Conservation (phyloP, 1,140 invertebrate species). For the Philaenus spumarius region DNA sequence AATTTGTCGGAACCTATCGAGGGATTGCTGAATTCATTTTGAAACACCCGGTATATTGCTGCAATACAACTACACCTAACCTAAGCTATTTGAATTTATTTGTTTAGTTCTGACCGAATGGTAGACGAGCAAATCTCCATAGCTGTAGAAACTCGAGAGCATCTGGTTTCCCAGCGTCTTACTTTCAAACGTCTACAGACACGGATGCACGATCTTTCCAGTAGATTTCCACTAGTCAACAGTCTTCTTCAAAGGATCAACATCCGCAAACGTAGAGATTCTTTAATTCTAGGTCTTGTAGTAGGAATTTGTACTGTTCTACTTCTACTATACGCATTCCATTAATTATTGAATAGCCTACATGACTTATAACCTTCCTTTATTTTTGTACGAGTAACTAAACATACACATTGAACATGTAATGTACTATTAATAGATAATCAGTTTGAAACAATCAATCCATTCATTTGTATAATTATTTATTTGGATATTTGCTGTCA, state of each 20-base stretch:
- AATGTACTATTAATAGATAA: too few relatives aligned
- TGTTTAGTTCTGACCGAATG: slow-evolving; percentile 77
- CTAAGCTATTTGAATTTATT: too few relatives aligned
- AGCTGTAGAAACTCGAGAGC: slow-evolving; percentile 91
- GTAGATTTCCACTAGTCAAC: slow-evolving; percentile 81
- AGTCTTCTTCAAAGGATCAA: slow-evolving; percentile 91
- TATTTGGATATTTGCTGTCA: too few relatives aligned
- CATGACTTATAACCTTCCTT: too few relatives aligned
- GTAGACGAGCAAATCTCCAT: slow-evolving; percentile 96
- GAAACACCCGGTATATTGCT: too few relatives aligned
- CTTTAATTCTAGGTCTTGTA: slow-evolving; percentile 78
- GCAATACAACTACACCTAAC: too few relatives aligned
- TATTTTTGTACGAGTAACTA: too few relatives aligned
- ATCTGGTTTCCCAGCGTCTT: slow-evolving; percentile 78
- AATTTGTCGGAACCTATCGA: too few relatives aligned
- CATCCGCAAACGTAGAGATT: slow-evolving; percentile 84
- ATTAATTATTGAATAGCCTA: slow-evolving; percentile 17
- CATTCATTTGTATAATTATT: too few relatives aligned
- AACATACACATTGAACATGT: too few relatives aligned
- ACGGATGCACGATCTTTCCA: slow-evolving; percentile 86
- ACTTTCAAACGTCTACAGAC: slow-evolving; percentile 86
- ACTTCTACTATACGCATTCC: slow-evolving; percentile 74
- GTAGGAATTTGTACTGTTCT: slow-evolving; percentile 84
- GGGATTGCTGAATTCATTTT: too few relatives aligned
- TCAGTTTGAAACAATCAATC: too few relatives aligned